Conservation (phyloP, 2,888 invertebrate genomes). For the Andrena marginata region DNA sequence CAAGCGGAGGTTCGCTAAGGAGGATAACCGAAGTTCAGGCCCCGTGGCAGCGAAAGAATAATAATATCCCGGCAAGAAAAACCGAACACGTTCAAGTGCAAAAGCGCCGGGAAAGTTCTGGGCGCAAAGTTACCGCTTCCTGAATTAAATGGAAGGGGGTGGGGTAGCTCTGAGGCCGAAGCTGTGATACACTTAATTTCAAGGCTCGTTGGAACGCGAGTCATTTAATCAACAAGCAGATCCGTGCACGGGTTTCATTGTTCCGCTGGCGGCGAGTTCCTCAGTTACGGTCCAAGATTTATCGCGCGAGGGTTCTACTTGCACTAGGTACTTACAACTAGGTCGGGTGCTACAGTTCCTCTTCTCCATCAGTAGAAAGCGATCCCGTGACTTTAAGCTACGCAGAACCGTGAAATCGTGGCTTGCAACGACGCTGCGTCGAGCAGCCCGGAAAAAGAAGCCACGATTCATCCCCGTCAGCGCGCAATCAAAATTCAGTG, state of each 20-base stretch:
- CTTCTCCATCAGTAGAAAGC: neutral
- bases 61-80: slow-evolving; percentile 55
- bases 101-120: slow-evolving; percentile 23
- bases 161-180: slow-evolving; percentile 3
- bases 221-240: slow-evolving; percentile 18
- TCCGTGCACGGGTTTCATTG: slow-evolving; percentile 1
- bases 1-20: slow-evolving; percentile 54
- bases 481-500: slow-evolving; percentile 31
- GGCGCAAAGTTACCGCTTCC: slow-evolving; percentile 31
- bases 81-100: slow-evolving; percentile 33
- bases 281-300: neutral
- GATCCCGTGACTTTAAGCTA: neutral
- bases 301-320: neutral
- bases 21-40: slow-evolving; percentile 48
- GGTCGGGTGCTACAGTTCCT: neutral
- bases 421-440: too few relatives aligned
- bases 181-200: slow-evolving; percentile 44
- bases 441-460: neutral
- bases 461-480: slow-evolving; percentile 17
- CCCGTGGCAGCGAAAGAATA: slow-evolving; percentile 57
- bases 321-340: too few relatives aligned
- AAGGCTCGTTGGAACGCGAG: slow-evolving; percentile 7
- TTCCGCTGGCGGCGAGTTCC: neutral
- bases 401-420: neutral
- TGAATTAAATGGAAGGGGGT: slow-evolving; percentile 18